These are phyloP conservation scores for Sialia sialis DNA, from an alignment of 2,113 vertebrate genomes.

Conservation along the genomic window DNA sequence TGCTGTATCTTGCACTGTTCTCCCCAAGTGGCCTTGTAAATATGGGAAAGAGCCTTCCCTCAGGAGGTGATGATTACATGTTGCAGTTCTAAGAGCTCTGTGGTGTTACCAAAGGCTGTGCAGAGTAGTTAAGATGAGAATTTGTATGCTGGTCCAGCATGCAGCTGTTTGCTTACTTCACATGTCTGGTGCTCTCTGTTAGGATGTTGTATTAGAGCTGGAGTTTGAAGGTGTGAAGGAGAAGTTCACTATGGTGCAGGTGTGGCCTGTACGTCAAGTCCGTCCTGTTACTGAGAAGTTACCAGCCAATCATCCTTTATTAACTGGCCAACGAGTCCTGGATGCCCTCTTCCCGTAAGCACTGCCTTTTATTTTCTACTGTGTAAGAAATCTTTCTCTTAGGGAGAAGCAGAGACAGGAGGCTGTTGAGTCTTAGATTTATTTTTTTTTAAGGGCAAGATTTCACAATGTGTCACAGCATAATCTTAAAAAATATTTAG, in stretches of 20 bases:
- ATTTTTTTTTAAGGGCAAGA: neutral
- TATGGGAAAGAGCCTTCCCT: neutral
- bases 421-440: neutral
- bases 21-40: neutral
- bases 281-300: constrained; percentile 96
- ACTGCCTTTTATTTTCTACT: neutral
- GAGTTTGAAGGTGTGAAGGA: constrained; percentile 96
- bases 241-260: constrained; percentile 95
- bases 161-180: neutral
- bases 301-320: constrained; percentile 90
- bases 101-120: neutral
- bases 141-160: accelerated
- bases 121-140: neutral
- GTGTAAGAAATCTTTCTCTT: neutral
- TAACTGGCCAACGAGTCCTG: constrained; percentile 93
- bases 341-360: constrained; percentile 97
- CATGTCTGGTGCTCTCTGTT: neutral
- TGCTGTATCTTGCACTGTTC: neutral
- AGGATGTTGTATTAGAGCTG: constrained; percentile 96
- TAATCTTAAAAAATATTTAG: neutral
- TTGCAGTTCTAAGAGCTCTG: neutral
- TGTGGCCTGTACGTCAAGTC: constrained; percentile 95
- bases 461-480: neutral
- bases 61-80: accelerated
- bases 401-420: neutral